Percentiles rank a stretch among this genome's conserved stretches.
Evolutionary conservation across 1,140 invertebrate species (phyloP).

Genomic region (Drepana arcuata): DNA sequence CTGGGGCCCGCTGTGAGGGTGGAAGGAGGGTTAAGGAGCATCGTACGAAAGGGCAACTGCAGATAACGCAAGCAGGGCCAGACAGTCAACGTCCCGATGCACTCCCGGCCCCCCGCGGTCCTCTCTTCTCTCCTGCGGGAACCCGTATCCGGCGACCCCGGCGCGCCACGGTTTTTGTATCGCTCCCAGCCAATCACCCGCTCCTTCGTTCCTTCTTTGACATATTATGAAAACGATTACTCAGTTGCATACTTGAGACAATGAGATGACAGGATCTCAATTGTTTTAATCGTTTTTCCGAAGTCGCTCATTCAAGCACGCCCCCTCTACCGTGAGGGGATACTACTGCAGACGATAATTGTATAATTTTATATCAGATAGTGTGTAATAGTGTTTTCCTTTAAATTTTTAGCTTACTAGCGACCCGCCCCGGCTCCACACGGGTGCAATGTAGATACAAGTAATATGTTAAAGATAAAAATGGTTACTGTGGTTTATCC

Average conservation of each 20-base stretch:
- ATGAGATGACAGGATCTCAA: constrained; percentile 21
- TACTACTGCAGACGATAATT: too few species aligned
- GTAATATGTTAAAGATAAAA: too few species aligned
- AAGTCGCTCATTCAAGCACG: too few species aligned
- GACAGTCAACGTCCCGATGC: constrained; percentile 68
- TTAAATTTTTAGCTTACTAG: too few species aligned
- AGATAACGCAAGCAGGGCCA: constrained; percentile 63
- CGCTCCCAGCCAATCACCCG: constrained; percentile 24
- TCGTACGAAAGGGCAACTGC: constrained; percentile 68
- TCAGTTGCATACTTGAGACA: constrained; percentile 48
- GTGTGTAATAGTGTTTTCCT: too few species aligned
- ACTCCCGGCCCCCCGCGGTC: constrained; percentile 32
- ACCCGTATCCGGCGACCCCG: constrained; percentile 53
- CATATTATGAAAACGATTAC: constrained; percentile 62
- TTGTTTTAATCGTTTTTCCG: not conserved
- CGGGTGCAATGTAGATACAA: too few species aligned
- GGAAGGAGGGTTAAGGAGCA: constrained; percentile 62
- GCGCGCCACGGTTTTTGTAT: constrained; percentile 53
- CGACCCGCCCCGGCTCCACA: too few species aligned
- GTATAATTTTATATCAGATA: too few species aligned
- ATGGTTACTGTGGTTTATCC: too few species aligned
- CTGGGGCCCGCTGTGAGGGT: constrained; percentile 46
- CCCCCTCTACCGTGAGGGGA: too few species aligned
- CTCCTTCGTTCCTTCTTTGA: constrained; percentile 47
- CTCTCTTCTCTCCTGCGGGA: constrained; percentile 38